Evolutionary conservation across 2,888 invertebrate genomes (phyloP).

Genomic region (Junonia oenone): DNA sequence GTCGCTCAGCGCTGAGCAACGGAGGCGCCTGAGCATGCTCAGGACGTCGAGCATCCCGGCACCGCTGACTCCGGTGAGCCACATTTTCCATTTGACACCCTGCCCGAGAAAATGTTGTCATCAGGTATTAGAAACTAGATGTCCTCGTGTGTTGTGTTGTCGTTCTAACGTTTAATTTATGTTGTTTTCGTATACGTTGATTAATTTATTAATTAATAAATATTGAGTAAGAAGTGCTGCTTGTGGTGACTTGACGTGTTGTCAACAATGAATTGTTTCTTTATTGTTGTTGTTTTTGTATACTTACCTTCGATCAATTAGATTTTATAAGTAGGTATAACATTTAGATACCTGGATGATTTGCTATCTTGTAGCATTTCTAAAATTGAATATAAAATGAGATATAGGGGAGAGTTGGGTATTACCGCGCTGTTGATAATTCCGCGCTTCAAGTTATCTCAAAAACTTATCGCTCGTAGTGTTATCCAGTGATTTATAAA

Average conservation of each 20-base stretch:
- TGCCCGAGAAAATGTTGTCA: conserved; percentile 76
- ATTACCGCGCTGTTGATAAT: too few relatives aligned
- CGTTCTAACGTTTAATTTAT: conserved; percentile 13
- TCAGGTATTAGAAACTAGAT: conserved; percentile 55
- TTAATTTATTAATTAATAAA: background rate
- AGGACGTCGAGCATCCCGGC: conserved; percentile 59
- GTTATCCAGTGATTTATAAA: too few relatives aligned
- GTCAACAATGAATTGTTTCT: background rate
- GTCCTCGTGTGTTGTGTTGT: conserved; percentile 24
- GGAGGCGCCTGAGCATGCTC: conserved; percentile 63
- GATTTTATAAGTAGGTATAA: too few relatives aligned
- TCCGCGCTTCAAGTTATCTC: too few relatives aligned
- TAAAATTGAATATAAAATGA: too few relatives aligned
- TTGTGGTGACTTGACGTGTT: background rate
- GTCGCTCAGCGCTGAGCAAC: conserved; percentile 67
- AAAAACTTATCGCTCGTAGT: too few relatives aligned
- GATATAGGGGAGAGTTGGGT: too few relatives aligned
- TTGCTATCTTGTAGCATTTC: too few relatives aligned
- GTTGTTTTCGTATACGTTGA: background rate
- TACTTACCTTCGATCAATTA: too few relatives aligned
- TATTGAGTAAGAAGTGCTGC: background rate
- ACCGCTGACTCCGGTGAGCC: conserved; percentile 74
- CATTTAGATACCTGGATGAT: too few relatives aligned
- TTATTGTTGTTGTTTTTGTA: too few relatives aligned
- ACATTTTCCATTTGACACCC: conserved; percentile 78